A percentile compares a stretch with the other conserved stretches of the same genome.
Conservation (phyloP, 2,113 vertebrate genomes). For the Centropristis striata region DNA sequence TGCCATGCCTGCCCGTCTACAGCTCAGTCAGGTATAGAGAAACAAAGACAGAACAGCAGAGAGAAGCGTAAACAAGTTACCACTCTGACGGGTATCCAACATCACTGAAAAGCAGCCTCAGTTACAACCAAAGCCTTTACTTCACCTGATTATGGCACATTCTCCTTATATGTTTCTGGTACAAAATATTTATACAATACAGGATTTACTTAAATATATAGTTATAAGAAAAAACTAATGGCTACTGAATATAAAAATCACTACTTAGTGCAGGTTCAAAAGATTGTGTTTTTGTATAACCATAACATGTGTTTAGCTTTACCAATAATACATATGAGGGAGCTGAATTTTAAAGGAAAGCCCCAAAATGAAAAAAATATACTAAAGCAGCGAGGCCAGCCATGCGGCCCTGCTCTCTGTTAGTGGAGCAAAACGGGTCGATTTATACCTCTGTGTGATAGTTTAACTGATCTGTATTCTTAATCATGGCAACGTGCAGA, state of each 20-base stretch:
- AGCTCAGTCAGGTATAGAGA: slow-evolving; percentile 40
- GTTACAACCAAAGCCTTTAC: slow-evolving; percentile 10
- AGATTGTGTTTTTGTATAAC: neutral
- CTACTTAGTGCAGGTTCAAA: neutral
- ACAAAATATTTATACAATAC: neutral
- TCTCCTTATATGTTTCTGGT: neutral
- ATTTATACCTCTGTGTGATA: slow-evolving; percentile 79
- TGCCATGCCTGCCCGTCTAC: slow-evolving; percentile 38
- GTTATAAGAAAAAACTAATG: neutral
- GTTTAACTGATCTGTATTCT: neutral
- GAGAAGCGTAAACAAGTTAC: slow-evolving; percentile 27
- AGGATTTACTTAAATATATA: neutral
- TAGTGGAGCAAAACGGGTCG: slow-evolving; percentile 69
- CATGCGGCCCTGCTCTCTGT: slow-evolving; percentile 78
- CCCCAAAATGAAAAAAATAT: neutral
- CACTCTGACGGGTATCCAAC: neutral
- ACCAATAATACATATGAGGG: slow-evolving; percentile 9
- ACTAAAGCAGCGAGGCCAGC: slow-evolving; percentile 58
- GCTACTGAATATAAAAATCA: neutral
- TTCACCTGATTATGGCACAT: slow-evolving; percentile 15
- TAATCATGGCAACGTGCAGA: slow-evolving; percentile 47
- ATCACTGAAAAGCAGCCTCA: slow-evolving; percentile 38
- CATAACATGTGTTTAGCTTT: neutral
- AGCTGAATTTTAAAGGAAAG: slow-evolving; percentile 27
- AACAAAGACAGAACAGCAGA: slow-evolving; percentile 48